Base-by-base conservation (phyloP, 2,888 invertebrate species). In the Sesia apiformis region DNA sequence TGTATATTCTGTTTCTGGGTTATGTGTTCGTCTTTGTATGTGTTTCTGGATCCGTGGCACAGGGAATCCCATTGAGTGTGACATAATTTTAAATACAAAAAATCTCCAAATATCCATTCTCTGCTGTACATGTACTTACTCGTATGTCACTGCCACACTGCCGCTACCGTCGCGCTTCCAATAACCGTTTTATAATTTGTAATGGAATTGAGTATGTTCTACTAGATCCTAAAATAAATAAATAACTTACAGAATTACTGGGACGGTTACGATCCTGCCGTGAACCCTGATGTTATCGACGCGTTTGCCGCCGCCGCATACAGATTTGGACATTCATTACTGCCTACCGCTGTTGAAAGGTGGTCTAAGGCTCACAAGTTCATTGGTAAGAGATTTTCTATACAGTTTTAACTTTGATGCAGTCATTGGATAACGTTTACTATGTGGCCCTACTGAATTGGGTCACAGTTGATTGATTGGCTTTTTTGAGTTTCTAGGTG, bases 321-420 rank as follows among this genome's bases (percentile, higher is more conserved):
- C 83, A 92, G 97, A 67, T 97, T 97, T 67, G 97, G 97, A 0
- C 97, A 97, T 76, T 97, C 97, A 0, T 83, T 97, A 23, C 80
- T 97, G 58, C 97, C 97, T 5, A 97, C 97, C 2, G 96, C 96
- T 39, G 95, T 97, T 4, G 97, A 97, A 80, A 92, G 97, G 73
- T 97, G 97, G 96, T 97, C 97, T 55, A 97, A 97, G 85, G 96
- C 96, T 39, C 97, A 97, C 78, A 97, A 97, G 84, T 97, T 97
- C 72, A 96, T 97, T 63, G 95, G 95, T 95, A 90, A 89, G 65
- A 54, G 23, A 23, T 23, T 23, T 23, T 23, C 23, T 23, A 23
- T 23, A 23, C 23, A 23, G 23, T 23, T 23, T 23, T 23, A 23
- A 23, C 23, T 23, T 39, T 7, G 41, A 6, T 8, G 23, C 39